Evolutionary conservation across 2,888 invertebrate genomes (phyloP), one percentile per base, ranked within the genome.

Genomic region (Polydrusus tereticollis): DNA sequence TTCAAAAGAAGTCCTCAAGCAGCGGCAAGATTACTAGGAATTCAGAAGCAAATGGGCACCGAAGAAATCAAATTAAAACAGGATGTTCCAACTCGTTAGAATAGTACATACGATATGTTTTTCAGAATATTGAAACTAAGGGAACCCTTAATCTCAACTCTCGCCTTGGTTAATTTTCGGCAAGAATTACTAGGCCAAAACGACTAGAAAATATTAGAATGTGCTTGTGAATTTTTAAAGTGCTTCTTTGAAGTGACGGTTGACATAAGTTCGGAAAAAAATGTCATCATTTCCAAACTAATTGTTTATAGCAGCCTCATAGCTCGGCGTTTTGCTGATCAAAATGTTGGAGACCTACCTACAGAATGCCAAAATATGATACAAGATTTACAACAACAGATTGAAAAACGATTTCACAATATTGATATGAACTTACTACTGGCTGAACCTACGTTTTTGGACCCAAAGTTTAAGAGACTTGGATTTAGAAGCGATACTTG

Each of bases 1-100:
- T 77, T 74, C 50, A 60, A 69, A 68, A 58, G 47, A 63, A 74
- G 70, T 59, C 38, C 67, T 20, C 26, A 65, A 45, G 73, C 77
- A 18, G n/a, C 45, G 10, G 38, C 29, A 20, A 68, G 74, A 62
- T 63, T 78, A 38, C 23, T 58, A 50, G 50, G n/a, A 10, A 50
- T 41, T 0, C 66, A 76, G 63, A 60, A 62, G 16, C 74, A 70
- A 52, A 68, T 75, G 72, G 62, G 50, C 18, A 23, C 68, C 8
- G 52, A 68, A n/a, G 29, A 58, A 8, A 18, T 76, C 18, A 77
- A 76, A 67, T 20, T 78, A n/a, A 77, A 76, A 60, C 69, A 75
- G 41, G 75, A 78, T 43, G 69, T 75, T 8, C 33, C 57, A 16
- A 68, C 65, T 20, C 23, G 75, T n/a, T 75, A 71, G 73, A 75